Conservation (phyloP, 2,797 vertebrate genomes). For the Tapera naevia region DNA sequence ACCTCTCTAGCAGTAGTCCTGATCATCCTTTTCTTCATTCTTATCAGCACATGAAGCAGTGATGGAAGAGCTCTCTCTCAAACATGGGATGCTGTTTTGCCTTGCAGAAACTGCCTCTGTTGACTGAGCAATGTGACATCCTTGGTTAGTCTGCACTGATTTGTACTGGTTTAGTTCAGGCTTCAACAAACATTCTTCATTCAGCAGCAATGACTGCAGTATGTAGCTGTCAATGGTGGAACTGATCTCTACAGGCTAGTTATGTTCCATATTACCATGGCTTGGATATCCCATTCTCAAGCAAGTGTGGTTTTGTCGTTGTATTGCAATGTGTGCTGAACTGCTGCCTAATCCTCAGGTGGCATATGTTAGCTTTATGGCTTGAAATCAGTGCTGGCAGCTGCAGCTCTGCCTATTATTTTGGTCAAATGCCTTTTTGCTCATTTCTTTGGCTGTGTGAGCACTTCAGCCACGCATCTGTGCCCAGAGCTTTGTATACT, state of each 20-base stretch:
- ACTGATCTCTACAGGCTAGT: not conserved
- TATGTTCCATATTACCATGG: not conserved
- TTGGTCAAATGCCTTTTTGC: not conserved
- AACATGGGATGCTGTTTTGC: not conserved
- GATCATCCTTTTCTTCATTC: not conserved
- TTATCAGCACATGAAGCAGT: not conserved
- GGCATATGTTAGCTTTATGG: not conserved
- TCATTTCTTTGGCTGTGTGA: not conserved
- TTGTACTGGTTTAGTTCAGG: not conserved
- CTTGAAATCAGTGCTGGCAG: not conserved
- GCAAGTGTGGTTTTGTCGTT: not conserved
- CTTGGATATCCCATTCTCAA: not conserved
- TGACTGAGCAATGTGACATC: not conserved
- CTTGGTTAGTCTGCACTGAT: no score
- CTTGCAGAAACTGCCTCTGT: not conserved
- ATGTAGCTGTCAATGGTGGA: not conserved
- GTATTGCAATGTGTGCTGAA: not conserved
- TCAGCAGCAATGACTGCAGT: not conserved
- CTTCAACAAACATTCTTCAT: not conserved
- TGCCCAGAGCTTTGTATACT: not conserved
- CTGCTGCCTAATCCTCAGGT: not conserved
- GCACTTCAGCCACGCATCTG: not conserved
- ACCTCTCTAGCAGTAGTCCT: not conserved
- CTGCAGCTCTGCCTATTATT: not conserved
- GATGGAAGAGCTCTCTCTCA: not conserved